Evolutionary conservation across 2,113 vertebrate species (phyloP).

Genomic region (Nannobrachium achirus): DNA sequence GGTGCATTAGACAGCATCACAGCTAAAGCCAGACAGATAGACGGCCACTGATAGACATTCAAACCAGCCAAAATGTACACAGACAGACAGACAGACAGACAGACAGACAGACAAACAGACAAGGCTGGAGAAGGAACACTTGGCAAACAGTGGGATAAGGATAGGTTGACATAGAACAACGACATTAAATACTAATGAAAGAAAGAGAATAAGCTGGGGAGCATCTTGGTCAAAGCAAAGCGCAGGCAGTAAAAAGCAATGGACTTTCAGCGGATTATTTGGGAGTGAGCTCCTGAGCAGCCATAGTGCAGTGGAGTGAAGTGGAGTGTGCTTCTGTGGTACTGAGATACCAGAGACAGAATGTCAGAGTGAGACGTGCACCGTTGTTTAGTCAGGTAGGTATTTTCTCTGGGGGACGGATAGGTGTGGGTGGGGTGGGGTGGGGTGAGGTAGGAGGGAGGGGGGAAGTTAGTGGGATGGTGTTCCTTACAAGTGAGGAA

Average conservation of each 20-base stretch:
- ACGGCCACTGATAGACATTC: not conserved
- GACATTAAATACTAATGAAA: constrained; percentile 16
- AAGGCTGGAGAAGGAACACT: constrained; percentile 1
- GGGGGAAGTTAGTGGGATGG: constrained; percentile 66
- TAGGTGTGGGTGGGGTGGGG: constrained; percentile 2
- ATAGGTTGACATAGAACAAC: constrained; percentile 8
- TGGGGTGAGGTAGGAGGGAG: constrained; percentile 8
- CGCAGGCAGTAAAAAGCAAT: constrained; percentile 72
- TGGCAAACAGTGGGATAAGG: not conserved
- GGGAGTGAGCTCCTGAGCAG: constrained; percentile 54
- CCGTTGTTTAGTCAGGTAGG: not conserved
- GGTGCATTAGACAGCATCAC: constrained; percentile 45
- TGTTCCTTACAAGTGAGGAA: constrained; percentile 44
- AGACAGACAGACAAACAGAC: constrained; percentile 29
- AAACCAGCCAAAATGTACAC: constrained; percentile 8
- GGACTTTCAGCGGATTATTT: constrained; percentile 64
- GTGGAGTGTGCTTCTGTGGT: not conserved
- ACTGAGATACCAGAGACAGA: not conserved
- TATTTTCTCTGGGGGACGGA: not conserved
- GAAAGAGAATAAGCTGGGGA: constrained; percentile 25
- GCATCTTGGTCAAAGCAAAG: constrained; percentile 48
- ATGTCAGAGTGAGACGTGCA: constrained; percentile 44
- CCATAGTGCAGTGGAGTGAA: constrained; percentile 40
- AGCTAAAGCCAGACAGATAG: constrained; percentile 33
- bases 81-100: constrained; percentile 13